phyloP scores from a whole-genome alignment of 1,140 invertebrate species.

The Cardiocondyla obscurior region DNA sequence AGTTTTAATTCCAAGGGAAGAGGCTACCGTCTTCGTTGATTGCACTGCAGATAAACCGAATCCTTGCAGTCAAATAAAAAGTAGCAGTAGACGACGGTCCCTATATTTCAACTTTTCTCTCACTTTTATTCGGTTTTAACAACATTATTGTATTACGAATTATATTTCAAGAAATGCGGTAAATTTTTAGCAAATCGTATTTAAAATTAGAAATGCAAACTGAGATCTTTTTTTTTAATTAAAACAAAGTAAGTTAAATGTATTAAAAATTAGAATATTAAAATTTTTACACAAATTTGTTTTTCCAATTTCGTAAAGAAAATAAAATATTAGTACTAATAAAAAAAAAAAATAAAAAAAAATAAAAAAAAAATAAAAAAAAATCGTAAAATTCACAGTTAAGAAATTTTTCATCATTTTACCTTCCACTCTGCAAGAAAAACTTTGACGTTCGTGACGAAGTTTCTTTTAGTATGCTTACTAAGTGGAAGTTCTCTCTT shows the following conservation, averaged over 20 bases:
- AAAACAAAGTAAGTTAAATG: background rate
- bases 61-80: conserved; percentile 42
- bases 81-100: background rate
- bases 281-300: background rate
- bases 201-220: background rate
- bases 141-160: background rate
- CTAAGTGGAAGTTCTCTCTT: conserved; percentile 49
- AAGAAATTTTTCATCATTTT: conserved; percentile 41
- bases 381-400: conserved; percentile 16
- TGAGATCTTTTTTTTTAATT: background rate
- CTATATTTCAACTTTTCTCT: background rate
- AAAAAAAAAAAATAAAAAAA: too few relatives aligned
- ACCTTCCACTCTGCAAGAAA: conserved; percentile 42
- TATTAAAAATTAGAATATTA: background rate
- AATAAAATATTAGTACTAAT: background rate
- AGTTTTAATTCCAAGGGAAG: conserved; percentile 40
- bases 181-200: background rate
- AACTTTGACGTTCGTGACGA: conserved; percentile 38
- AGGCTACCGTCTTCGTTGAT: conserved; percentile 28
- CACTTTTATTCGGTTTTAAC: background rate
- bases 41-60: conserved; percentile 38
- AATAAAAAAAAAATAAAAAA: too few relatives aligned
- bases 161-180: too few relatives aligned
- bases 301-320: background rate
- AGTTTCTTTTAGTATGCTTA: conserved; percentile 55